A percentile compares a stretch with the other conserved stretches of the same genome.
Conservation (phyloP, 2,797 vertebrate species). For the Macropus fuliginosus region DNA sequence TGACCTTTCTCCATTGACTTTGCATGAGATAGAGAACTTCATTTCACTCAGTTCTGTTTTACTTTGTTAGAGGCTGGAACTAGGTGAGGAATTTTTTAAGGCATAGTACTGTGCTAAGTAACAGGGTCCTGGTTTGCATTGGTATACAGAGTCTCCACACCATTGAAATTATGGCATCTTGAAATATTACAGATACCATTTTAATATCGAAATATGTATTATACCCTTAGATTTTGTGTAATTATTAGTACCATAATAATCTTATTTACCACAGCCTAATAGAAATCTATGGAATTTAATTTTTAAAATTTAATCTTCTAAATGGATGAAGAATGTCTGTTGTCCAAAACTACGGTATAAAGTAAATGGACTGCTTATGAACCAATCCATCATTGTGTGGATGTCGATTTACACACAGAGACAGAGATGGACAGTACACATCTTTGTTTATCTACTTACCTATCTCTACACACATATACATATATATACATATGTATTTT, state of each 20-base stretch:
- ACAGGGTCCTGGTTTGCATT: background rate
- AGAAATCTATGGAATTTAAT: background rate
- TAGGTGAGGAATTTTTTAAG: background rate
- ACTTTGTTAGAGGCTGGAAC: background rate
- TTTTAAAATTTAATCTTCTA: background rate
- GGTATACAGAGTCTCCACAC: background rate
- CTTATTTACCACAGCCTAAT: background rate
- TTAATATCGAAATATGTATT: background rate
- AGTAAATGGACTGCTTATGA: background rate
- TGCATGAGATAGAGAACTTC: background rate
- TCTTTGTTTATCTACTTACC: background rate
- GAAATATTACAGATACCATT: background rate
- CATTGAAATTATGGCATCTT: background rate
- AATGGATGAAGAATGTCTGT: background rate
- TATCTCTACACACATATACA: background rate
- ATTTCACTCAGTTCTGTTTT: background rate
- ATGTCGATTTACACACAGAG: background rate
- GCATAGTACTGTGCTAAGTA: background rate
- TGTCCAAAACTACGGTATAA: background rate
- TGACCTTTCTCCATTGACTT: constrained; percentile 23
- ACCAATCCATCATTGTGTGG: background rate
- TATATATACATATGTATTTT: too few relatives aligned
- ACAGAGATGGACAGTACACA: background rate
- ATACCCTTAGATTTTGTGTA: background rate
- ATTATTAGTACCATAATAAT: background rate